Conservation (phyloP, 2,888 invertebrate species). For the Eupeodes latifasciatus region DNA sequence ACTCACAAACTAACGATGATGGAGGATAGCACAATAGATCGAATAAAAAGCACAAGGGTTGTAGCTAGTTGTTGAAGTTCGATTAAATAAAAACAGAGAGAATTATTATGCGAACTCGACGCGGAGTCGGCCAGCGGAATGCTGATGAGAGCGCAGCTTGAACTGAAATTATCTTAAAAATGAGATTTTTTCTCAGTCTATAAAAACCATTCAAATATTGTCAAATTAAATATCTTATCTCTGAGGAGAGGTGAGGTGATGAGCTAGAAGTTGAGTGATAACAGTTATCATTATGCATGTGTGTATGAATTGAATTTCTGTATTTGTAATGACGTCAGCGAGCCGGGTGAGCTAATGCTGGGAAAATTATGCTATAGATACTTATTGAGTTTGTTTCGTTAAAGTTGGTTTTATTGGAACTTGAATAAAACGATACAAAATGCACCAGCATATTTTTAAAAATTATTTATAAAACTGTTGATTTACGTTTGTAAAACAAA, state of each 20-base stretch:
- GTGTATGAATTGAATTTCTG: constrained; percentile 19
- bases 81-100: not conserved
- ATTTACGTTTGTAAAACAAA: no score
- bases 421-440: not conserved
- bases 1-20: not conserved
- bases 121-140: not conserved
- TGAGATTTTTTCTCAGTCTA: constrained; percentile 13
- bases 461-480: no score
- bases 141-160: constrained; percentile 14
- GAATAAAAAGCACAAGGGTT: constrained; percentile 2
- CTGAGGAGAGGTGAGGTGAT: not conserved
- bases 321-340: not conserved
- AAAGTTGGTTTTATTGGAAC: not conserved
- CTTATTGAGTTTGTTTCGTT: not conserved
- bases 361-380: not conserved
- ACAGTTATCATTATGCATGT: constrained; percentile 55
- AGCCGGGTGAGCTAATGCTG: constrained; percentile 7
- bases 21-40: not conserved
- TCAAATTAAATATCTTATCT: constrained; percentile 61
- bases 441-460: no score
- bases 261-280: constrained; percentile 30
- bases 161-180: constrained; percentile 38
- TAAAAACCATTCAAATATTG: constrained; percentile 26
- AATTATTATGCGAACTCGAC: not conserved
- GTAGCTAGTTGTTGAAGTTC: not conserved